Conservation (phyloP, 2,113 vertebrate genomes). For the Elanus axillaris region DNA sequence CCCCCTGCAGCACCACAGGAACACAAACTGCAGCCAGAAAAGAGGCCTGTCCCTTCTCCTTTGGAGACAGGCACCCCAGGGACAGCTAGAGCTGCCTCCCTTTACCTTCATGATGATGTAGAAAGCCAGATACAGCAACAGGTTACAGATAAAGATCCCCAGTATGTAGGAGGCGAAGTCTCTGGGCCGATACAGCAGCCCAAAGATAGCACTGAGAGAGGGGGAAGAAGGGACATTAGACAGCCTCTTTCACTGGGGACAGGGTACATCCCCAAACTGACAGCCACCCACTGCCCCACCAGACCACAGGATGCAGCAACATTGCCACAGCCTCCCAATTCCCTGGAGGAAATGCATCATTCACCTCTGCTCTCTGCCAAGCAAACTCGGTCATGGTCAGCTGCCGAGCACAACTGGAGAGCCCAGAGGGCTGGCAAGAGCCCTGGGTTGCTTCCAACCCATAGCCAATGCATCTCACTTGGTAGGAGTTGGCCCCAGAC, state of each 20-base stretch:
- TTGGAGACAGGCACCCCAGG: not conserved
- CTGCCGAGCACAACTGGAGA: not conserved
- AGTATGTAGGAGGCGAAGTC: slow-evolving; percentile 82
- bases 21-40: not conserved
- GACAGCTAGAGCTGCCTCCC: not conserved
- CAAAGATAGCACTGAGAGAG: slow-evolving; percentile 72
- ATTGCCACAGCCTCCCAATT: not conserved
- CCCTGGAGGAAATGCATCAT: not conserved
- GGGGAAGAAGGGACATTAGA: not conserved
- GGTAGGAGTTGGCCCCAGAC: fast-evolving
- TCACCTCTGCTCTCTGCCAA: not conserved
- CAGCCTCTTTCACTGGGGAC: not conserved
- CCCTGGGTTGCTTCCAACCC: not conserved
- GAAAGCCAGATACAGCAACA: slow-evolving; percentile 81
- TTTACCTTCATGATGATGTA: slow-evolving; percentile 86
- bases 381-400: not conserved
- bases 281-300: not conserved
- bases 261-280: not conserved
- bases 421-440: not conserved
- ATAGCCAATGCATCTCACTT: not conserved
- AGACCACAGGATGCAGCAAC: not conserved
- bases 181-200: slow-evolving; percentile 73
- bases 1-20: not conserved
- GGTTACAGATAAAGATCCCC: slow-evolving; percentile 81
- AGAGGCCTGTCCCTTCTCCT: not conserved